These are phyloP conservation scores for Zhengitettix transpicula DNA, from an alignment of 2,888 invertebrate genomes.

Conservation along the genomic window DNA sequence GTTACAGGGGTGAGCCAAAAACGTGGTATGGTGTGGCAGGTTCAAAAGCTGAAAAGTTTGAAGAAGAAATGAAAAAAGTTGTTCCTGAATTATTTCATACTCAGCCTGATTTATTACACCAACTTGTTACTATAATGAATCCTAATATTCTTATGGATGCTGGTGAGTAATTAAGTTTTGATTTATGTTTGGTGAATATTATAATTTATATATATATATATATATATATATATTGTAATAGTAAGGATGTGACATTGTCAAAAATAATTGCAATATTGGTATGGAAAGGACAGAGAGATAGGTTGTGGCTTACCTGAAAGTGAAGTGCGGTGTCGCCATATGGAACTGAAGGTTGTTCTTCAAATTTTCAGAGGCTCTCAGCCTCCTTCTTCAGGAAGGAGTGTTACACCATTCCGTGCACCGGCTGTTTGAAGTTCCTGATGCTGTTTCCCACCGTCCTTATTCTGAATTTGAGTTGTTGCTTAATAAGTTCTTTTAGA, in stretches of 20 bases:
- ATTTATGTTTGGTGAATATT: slow-evolving; percentile 14
- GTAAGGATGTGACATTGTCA: too few relatives aligned
- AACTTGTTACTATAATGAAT: slow-evolving; percentile 97
- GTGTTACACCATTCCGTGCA: too few relatives aligned
- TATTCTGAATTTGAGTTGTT: too few relatives aligned
- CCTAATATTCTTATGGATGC: slow-evolving; percentile 85
- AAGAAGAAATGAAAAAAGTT: slow-evolving; percentile 86
- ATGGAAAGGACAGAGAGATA: too few relatives aligned
- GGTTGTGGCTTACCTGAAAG: too few relatives aligned
- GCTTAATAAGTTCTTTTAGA: too few relatives aligned
- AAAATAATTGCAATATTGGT: too few relatives aligned
- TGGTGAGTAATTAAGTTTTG: slow-evolving; percentile 23
- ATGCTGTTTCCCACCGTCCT: too few relatives aligned
- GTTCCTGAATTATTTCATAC: slow-evolving; percentile 93
- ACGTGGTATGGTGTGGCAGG: slow-evolving; percentile 98
- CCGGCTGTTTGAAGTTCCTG: not conserved
- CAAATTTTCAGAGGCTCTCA: not conserved
- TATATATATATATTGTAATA: too few relatives aligned
- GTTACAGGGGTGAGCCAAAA: slow-evolving; percentile 77
- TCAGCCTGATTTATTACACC: slow-evolving; percentile 92
- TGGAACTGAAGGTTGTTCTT: too few relatives aligned
- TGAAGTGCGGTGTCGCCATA: too few relatives aligned
- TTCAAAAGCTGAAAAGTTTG: slow-evolving; percentile 79
- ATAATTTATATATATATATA: not conserved
- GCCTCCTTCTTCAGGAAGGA: too few relatives aligned